phyloP scores from a whole-genome alignment of 1,140 invertebrate species.

The Drosophila oshimai region DNA sequence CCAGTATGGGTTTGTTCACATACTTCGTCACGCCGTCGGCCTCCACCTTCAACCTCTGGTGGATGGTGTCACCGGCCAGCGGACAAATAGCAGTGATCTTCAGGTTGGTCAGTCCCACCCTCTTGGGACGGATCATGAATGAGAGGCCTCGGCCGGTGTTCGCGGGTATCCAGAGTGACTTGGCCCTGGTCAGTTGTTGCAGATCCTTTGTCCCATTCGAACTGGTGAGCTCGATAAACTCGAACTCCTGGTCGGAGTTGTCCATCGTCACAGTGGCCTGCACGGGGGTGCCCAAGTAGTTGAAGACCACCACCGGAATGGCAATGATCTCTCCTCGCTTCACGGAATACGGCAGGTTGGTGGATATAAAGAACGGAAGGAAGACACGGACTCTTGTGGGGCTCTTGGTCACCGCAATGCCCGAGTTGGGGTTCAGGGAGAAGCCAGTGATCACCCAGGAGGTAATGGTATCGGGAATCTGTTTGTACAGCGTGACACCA shows the following conservation, averaged over 20 bases:
- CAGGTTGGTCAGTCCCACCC: constrained; percentile 89
- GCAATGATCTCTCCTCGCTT: constrained; percentile 85
- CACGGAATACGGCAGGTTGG: constrained; percentile 92
- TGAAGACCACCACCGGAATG: constrained; percentile 74
- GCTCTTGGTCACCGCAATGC: constrained; percentile 90
- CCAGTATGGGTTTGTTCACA: constrained; percentile 88
- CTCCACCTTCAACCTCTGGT: constrained; percentile 88
- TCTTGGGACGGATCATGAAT: constrained; percentile 91
- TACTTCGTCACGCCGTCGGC: constrained; percentile 91
- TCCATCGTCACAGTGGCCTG: constrained; percentile 91
- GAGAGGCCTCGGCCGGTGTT: constrained; percentile 88
- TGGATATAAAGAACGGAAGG: constrained; percentile 92
- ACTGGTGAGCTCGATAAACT: constrained; percentile 87
- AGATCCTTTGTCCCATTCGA: constrained; percentile 84
- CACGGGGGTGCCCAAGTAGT: constrained; percentile 86
- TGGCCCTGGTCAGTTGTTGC: constrained; percentile 85
- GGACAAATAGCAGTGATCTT: constrained; percentile 88
- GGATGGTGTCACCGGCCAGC: constrained; percentile 88
- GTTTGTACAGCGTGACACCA: constrained; percentile 68
- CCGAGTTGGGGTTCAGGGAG: constrained; percentile 91
- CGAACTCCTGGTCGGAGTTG: constrained; percentile 90
- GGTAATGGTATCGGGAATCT: constrained; percentile 94
- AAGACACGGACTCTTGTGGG: constrained; percentile 92
- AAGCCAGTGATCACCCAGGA: constrained; percentile 97
- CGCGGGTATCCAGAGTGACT: constrained; percentile 83